A percentile compares a stretch with the other conserved stretches of the same genome.
phyloP scores from a whole-genome alignment of 2,797 vertebrate species.

The Syncerus caffer region DNA sequence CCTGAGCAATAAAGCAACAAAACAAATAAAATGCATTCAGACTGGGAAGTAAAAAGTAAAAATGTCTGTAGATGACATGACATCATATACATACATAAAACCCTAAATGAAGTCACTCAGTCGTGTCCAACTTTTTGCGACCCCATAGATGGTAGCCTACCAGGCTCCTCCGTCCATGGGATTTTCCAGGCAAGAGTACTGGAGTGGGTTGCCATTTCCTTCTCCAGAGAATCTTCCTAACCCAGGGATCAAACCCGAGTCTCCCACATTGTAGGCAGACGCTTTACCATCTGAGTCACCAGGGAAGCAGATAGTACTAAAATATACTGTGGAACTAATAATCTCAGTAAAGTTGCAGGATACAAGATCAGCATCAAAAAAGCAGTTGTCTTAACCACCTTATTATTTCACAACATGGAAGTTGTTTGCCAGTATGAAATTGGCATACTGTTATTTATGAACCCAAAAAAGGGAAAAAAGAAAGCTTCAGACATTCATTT shows the following conservation, averaged over 20 bases:
- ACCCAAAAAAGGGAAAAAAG: neutral
- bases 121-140: too few relatives aligned
- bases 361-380: neutral
- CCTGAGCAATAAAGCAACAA: neutral
- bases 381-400: neutral
- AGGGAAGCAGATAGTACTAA: neutral
- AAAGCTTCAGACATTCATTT: neutral
- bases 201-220: too few relatives aligned
- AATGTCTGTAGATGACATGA: neutral
- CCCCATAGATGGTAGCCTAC: too few relatives aligned
- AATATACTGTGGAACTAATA: neutral
- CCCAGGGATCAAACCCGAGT: too few relatives aligned
- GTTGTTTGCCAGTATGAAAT: conserved; percentile 40
- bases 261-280: too few relatives aligned
- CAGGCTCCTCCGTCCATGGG: too few relatives aligned
- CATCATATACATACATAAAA: neutral
- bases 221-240: too few relatives aligned
- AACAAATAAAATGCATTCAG: neutral
- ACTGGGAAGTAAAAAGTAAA: neutral
- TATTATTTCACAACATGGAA: conserved; percentile 45
- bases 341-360: neutral
- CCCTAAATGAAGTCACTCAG: neutral
- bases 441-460: conserved; percentile 20
- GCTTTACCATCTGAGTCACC: too few relatives aligned
- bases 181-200: too few relatives aligned